These are phyloP conservation scores for Lucifuga dentata DNA, from an alignment of 2,113 vertebrate genomes.

Conservation along the genomic window DNA sequence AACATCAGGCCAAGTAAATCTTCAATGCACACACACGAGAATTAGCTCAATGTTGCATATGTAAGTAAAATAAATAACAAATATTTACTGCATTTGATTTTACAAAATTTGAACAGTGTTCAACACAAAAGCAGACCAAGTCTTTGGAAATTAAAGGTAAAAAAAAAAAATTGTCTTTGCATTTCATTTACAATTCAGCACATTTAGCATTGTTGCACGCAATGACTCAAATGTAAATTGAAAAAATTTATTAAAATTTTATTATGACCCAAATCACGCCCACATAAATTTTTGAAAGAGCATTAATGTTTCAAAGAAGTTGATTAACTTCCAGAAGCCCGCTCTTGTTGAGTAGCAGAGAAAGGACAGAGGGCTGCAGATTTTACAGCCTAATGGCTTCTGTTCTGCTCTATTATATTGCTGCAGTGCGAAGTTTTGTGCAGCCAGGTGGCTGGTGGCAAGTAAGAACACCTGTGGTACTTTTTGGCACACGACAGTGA, in stretches of 20 bases:
- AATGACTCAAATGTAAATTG: not conserved
- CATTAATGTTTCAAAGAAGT: not conserved
- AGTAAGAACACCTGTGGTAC: constrained; percentile 38
- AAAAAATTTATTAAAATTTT: not conserved
- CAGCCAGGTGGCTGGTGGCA: constrained; percentile 55
- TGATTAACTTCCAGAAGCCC: not conserved
- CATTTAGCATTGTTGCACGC: too few relatives aligned
- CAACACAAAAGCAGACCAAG: too few relatives aligned
- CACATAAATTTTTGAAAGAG: not conserved
- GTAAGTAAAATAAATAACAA: not conserved
- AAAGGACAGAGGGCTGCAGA: constrained; percentile 28
- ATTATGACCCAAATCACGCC: not conserved
- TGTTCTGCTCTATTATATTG: constrained; percentile 23
- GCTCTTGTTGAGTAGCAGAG: not conserved
- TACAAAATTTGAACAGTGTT: too few relatives aligned
- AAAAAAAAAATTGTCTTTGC: not conserved
- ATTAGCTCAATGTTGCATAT: not conserved
- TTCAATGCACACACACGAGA: too few relatives aligned
- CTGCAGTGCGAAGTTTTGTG: constrained; percentile 20
- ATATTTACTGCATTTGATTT: too few relatives aligned
- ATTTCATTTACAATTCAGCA: not conserved
- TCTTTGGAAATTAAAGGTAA: too few relatives aligned
- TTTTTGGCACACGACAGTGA: constrained; percentile 27
- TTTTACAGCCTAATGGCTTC: not conserved
- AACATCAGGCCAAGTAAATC: too few relatives aligned